phyloP scores from a whole-genome alignment of 2,113 vertebrate genomes.

The Chaetura pelagica region DNA sequence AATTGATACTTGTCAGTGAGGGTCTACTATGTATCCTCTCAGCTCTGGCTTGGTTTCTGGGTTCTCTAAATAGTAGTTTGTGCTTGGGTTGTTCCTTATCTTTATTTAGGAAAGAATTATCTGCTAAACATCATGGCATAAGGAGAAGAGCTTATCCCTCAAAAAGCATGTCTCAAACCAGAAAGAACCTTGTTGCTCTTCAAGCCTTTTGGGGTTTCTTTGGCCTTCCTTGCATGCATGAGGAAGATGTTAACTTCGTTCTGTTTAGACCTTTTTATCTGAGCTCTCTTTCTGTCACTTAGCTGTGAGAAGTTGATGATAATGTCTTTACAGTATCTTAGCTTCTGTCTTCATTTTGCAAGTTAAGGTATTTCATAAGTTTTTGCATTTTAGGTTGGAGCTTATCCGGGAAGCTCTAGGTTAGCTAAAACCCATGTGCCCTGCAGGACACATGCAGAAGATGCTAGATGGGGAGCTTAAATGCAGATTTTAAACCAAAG shows the following conservation, averaged over 20 bases:
- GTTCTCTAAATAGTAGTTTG: neutral
- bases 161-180: neutral
- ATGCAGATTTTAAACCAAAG: neutral
- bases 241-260: neutral
- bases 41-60: neutral
- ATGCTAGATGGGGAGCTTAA: neutral
- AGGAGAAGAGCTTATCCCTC: neutral
- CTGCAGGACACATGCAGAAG: neutral
- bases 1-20: neutral
- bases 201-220: neutral
- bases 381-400: neutral
- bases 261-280: accelerated
- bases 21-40: no score
- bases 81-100: neutral
- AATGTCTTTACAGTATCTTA: neutral
- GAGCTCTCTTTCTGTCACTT: neutral
- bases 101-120: neutral
- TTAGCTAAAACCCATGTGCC: neutral
- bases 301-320: neutral
- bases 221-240: accelerated
- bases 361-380: neutral
- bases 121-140: neutral
- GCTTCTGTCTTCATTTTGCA: neutral
- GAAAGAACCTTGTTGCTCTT: neutral
- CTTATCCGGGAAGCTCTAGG: neutral